Evolutionary conservation across 1,140 invertebrate genomes (phyloP).

Genomic region (Microplitis mediator): DNA sequence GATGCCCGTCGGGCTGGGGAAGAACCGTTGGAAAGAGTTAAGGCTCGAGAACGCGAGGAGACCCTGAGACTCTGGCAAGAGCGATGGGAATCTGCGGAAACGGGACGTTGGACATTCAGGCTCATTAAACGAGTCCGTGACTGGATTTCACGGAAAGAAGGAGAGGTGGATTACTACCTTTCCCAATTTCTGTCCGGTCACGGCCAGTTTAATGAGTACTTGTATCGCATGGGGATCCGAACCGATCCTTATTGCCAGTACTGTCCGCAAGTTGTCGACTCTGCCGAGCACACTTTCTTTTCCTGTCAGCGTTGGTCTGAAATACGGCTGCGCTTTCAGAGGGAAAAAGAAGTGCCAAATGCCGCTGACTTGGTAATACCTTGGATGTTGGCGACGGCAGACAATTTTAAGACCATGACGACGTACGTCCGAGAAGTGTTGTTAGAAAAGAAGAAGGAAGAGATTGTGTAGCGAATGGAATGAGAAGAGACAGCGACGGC

Average conservation of each 20-base stretch:
- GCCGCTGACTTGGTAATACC: too few species aligned
- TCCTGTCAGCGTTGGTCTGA: too few species aligned
- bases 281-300: too few species aligned
- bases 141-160: background rate
- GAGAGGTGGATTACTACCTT: background rate
- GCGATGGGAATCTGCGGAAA: background rate
- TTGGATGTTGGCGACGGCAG: background rate
- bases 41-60: background rate
- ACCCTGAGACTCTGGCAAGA: background rate
- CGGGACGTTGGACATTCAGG: background rate
- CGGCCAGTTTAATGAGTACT: background rate
- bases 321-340: too few species aligned
- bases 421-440: background rate
- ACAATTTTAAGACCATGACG: background rate
- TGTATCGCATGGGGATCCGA: background rate
- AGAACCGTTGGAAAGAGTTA: background rate
- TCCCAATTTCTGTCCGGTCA: background rate
- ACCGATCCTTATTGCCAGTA: background rate
- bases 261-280: too few species aligned
- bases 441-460: background rate
- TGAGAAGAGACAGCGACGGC: too few species aligned
- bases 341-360: too few species aligned
- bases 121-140: background rate
- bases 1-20: slow-evolving; percentile 21
- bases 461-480: too few species aligned